phyloP scores from a whole-genome alignment of 2,888 invertebrate species.

The Augochlorella aurata region DNA sequence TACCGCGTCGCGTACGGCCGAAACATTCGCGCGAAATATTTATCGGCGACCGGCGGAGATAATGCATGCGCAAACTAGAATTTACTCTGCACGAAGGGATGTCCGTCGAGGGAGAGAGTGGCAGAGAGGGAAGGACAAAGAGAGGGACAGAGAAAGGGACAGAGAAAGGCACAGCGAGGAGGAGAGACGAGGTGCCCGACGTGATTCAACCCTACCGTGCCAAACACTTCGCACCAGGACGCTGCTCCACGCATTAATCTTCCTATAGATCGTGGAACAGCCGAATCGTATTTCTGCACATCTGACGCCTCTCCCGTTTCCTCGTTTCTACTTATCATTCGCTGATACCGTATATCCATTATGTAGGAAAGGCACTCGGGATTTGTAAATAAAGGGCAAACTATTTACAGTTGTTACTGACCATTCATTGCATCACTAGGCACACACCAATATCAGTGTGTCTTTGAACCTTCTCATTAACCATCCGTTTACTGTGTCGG shows the following conservation, averaged over 20 bases:
- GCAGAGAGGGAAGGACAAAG: neutral
- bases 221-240: conserved; percentile 3
- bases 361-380: too few species aligned
- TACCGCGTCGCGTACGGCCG: conserved; percentile 60
- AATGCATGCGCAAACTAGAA: conserved; percentile 70
- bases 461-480: too few species aligned
- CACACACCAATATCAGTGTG: too few species aligned
- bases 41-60: conserved; percentile 65
- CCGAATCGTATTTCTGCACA: conserved; percentile 15
- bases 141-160: neutral
- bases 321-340: neutral
- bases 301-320: conserved; percentile 14
- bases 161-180: neutral
- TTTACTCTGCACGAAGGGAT: conserved; percentile 58
- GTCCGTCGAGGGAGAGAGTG: conserved; percentile 8
- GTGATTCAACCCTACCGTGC: conserved; percentile 14
- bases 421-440: too few species aligned
- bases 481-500: too few species aligned
- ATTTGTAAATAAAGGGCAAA: too few species aligned
- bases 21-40: conserved; percentile 67
- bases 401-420: too few species aligned
- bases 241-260: conserved; percentile 56
- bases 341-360: neutral
- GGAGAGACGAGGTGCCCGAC: neutral
- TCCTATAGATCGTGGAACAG: conserved; percentile 21